Evolutionary conservation across 2,888 invertebrate species (phyloP).

Genomic region (Choristoneura rosaceana): DNA sequence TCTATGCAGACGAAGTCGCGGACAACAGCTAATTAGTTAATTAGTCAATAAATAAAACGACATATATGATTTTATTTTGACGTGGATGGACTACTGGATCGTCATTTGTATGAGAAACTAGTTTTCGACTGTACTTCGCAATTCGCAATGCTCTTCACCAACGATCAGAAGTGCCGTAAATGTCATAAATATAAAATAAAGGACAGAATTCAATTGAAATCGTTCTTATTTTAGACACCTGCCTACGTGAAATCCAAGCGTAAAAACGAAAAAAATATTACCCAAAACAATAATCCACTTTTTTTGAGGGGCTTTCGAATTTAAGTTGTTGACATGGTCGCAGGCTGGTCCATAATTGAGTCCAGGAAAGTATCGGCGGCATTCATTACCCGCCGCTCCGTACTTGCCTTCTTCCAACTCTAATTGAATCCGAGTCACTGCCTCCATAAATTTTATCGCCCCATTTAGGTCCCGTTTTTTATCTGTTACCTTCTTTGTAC

Average conservation of each 20-base stretch:
- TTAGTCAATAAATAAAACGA: no score
- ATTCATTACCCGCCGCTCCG: conserved; percentile 51
- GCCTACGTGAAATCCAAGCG: neutral
- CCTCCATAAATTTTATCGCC: conserved; percentile 64
- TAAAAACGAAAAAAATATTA: neutral
- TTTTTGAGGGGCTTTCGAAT: conserved; percentile 10
- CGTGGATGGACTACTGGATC: no score
- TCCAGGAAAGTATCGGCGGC: conserved; percentile 43
- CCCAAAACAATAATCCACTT: conserved; percentile 14
- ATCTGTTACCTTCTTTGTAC: conserved; percentile 53
- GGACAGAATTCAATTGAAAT: neutral
- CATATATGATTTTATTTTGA: no score
- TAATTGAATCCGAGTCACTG: conserved; percentile 64
- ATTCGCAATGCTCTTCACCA: neutral
- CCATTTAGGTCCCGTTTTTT: conserved; percentile 62
- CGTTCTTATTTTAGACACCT: neutral
- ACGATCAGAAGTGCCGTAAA: neutral
- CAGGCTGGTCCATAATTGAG: conserved; percentile 24
- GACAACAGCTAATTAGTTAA: no score
- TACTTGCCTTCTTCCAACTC: conserved; percentile 47
- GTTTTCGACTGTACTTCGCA: no score
- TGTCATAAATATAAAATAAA: neutral
- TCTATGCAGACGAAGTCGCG: no score
- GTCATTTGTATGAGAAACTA: no score
- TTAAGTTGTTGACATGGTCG: conserved; percentile 20